These are phyloP conservation scores for Eucidaris tribuloides DNA, from an alignment of 35 echinoderm and acorn worm genomes.

Conservation along the genomic window DNA sequence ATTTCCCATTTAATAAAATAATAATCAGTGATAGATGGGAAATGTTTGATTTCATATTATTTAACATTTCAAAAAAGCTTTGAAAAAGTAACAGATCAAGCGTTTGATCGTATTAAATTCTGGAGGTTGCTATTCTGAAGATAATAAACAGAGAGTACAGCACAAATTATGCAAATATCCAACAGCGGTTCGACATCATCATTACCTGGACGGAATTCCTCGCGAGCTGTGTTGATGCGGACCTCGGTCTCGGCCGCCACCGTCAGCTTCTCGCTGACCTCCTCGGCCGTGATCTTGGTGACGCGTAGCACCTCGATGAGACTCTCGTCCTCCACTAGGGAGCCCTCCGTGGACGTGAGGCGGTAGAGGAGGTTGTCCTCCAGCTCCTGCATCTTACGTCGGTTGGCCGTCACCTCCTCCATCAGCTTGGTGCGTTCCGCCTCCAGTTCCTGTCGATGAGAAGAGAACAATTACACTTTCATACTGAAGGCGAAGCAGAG, in stretches of 20 bases:
- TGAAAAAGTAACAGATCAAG: too few relatives aligned
- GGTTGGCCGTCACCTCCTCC: conserved; percentile 98
- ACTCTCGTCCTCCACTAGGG: conserved; percentile 92
- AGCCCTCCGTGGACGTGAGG: conserved; percentile 91
- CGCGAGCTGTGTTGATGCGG: conserved; percentile 95
- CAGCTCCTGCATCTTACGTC: conserved; percentile 96
- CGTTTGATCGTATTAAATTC: too few relatives aligned
- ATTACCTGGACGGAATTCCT: conserved; percentile 95
- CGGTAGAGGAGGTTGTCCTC: conserved; percentile 95
- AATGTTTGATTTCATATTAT: too few relatives aligned
- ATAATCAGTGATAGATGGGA: too few relatives aligned
- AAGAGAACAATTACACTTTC: too few relatives aligned
- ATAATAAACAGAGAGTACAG: too few relatives aligned
- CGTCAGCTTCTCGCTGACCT: conserved; percentile 93
- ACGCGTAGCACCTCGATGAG: conserved; percentile 92
- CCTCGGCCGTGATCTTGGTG: conserved; percentile 91
- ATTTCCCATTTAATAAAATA: too few relatives aligned
- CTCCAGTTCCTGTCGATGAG: conserved; percentile 93
- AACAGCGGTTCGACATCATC: not conserved
- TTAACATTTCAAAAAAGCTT: too few relatives aligned
- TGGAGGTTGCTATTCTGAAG: not conserved
- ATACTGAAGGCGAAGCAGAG: too few relatives aligned
- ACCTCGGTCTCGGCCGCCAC: conserved; percentile 93
- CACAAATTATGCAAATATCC: too few relatives aligned
- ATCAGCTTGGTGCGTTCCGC: conserved; percentile 91